phyloP scores from a whole-genome alignment of 2,113 vertebrate genomes.

The Tragelaphus buxtoni region DNA sequence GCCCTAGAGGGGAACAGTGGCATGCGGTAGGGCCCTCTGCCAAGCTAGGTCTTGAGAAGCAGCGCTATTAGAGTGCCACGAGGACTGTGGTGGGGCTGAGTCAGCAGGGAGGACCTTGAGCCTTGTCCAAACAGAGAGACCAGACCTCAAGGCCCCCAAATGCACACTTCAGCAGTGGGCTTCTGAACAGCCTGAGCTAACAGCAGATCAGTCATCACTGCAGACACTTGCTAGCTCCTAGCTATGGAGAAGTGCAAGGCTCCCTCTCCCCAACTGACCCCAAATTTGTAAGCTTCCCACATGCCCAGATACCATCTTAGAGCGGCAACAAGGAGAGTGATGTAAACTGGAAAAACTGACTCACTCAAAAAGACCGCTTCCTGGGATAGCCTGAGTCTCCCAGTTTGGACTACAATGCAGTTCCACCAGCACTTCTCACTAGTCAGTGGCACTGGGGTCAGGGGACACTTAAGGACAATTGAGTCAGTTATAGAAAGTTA shows the following conservation, averaged over 20 bases:
- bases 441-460: constrained; percentile 12
- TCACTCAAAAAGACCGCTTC: constrained; percentile 4
- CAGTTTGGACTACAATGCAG: background rate
- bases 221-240: background rate
- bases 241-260: background rate
- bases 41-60: background rate
- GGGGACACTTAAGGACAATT: background rate
- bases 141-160: background rate
- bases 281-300: background rate
- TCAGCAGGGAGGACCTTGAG: background rate
- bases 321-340: background rate
- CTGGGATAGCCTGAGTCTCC: constrained; percentile 1
- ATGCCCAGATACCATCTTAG: background rate
- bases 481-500: background rate
- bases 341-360: constrained; percentile 31
- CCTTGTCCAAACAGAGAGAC: background rate
- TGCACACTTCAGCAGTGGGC: background rate
- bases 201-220: background rate
- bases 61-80: background rate
- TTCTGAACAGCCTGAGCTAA: background rate
- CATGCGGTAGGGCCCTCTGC: background rate
- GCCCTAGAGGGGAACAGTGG: background rate
- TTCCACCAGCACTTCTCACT: background rate
- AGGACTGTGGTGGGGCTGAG: background rate
- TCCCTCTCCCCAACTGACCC: background rate